Percentiles rank a stretch among this genome's conserved stretches.
phyloP scores from a whole-genome alignment of 2,888 invertebrate genomes.

The Melinaea marsaeus region DNA sequence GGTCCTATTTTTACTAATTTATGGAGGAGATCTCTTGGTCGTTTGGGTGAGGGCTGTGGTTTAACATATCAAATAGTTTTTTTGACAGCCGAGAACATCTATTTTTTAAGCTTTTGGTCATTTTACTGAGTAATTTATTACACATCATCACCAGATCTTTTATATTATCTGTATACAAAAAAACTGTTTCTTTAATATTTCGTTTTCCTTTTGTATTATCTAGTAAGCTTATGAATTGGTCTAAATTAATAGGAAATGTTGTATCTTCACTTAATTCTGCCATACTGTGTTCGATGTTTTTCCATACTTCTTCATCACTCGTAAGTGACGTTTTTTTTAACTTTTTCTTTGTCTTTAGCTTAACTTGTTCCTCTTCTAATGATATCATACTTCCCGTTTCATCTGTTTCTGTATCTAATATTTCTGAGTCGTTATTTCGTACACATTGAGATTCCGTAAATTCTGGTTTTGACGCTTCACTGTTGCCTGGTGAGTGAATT shows the following conservation, averaged over 20 bases:
- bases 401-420: slow-evolving; percentile 6
- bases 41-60: too few species aligned
- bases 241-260: slow-evolving; percentile 14
- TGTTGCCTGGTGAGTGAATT: slow-evolving; percentile 9
- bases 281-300: slow-evolving; percentile 14
- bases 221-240: slow-evolving; percentile 27
- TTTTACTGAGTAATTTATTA: slow-evolving; percentile 10
- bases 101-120: slow-evolving; percentile 16
- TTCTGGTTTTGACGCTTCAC: slow-evolving; percentile 5
- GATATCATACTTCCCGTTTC: slow-evolving; percentile 10
- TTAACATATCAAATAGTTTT: slow-evolving; percentile 11
- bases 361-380: neutral
- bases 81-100: slow-evolving; percentile 8
- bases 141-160: slow-evolving; percentile 11
- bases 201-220: slow-evolving; percentile 21
- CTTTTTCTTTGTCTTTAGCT: slow-evolving; percentile 12
- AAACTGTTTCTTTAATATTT: slow-evolving; percentile 19
- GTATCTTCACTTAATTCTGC: slow-evolving; percentile 11
- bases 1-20: too few species aligned
- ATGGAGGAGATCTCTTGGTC: too few species aligned
- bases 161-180: slow-evolving; percentile 15
- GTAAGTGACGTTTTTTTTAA: slow-evolving; percentile 11
- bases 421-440: neutral
- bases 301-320: slow-evolving; percentile 24
- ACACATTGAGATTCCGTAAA: neutral